Evolutionary conservation across 37 sponge, comb jelly and placozoan species (phyloP).

Genomic region (Amphimedon queenslandica): DNA sequence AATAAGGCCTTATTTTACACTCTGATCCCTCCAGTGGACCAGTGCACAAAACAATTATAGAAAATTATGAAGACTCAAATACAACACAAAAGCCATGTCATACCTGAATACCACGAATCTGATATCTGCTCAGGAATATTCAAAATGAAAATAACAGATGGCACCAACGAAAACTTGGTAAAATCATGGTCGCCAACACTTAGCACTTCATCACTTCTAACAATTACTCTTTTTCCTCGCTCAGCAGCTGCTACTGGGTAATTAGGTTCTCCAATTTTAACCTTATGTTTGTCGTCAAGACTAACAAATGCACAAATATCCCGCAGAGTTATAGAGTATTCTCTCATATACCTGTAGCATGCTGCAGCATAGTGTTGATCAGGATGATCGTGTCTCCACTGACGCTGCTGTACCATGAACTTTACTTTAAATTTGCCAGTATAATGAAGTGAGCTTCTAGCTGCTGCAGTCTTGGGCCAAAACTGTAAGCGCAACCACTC

Average conservation of each 20-base stretch:
- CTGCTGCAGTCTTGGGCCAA: conserved; percentile 31
- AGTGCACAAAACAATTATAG: no score
- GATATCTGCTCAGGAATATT: conserved; percentile 44
- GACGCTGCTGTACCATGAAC: conserved; percentile 25
- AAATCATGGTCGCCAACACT: conserved; percentile 60
- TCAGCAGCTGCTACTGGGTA: conserved; percentile 63
- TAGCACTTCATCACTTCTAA: conserved; percentile 20
- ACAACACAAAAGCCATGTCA: no score
- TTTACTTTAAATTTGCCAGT: conserved; percentile 32
- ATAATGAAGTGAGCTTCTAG: conserved; percentile 18
- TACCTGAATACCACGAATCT: conserved; percentile 36
- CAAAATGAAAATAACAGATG: conserved; percentile 31
- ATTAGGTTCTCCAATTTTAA: conserved; percentile 61
- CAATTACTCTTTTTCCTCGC: conserved; percentile 34
- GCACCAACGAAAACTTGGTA: no score
- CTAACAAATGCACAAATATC: conserved; percentile 17
- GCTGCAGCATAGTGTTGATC: conserved; percentile 55
- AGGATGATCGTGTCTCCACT: conserved; percentile 15
- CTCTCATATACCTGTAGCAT: conserved; percentile 35
- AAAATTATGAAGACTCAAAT: no score
- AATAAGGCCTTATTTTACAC: no score
- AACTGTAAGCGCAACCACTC: conserved; percentile 43
- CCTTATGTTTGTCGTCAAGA: conserved; percentile 50
- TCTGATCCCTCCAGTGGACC: no score
- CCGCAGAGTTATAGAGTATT: conserved; percentile 18